Evolutionary conservation across 1,140 invertebrate genomes (phyloP).

Genomic region (Hylaeus anthracinus): DNA sequence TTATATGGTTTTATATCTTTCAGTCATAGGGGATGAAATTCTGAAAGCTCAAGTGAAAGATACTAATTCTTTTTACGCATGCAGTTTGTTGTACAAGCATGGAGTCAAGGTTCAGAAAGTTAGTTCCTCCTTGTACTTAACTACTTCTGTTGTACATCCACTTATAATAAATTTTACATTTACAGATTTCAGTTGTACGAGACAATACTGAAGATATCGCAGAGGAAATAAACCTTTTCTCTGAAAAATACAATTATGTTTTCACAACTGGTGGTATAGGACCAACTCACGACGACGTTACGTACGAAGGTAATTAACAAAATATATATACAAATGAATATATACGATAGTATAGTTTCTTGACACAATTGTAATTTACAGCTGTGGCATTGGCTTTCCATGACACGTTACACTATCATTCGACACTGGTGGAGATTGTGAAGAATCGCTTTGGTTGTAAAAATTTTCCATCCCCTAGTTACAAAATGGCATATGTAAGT

Average conservation of each 20-base stretch:
- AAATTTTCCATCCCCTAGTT: slow-evolving; percentile 75
- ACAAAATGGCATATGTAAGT: slow-evolving; percentile 80
- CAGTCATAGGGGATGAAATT: slow-evolving; percentile 92
- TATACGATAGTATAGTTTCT: not conserved
- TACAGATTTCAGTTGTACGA: slow-evolving; percentile 85
- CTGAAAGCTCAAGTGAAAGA: slow-evolving; percentile 90
- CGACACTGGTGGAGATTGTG: slow-evolving; percentile 84
- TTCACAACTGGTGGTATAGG: slow-evolving; percentile 91
- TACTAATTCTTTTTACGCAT: slow-evolving; percentile 88
- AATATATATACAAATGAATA: not conserved
- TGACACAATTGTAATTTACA: slow-evolving; percentile 49
- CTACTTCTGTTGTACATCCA: not conserved
- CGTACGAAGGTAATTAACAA: slow-evolving; percentile 85
- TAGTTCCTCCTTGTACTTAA: slow-evolving; percentile 38
- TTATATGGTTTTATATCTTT: slow-evolving; percentile 47
- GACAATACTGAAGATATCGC: slow-evolving; percentile 88
- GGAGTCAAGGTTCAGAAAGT: slow-evolving; percentile 86
- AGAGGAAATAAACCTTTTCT: slow-evolving; percentile 85
- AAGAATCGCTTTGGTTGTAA: slow-evolving; percentile 75
- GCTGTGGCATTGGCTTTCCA: slow-evolving; percentile 87
- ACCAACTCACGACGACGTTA: slow-evolving; percentile 93
- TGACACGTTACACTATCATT: slow-evolving; percentile 82
- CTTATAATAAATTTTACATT: slow-evolving; percentile 33
- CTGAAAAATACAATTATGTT: slow-evolving; percentile 84
- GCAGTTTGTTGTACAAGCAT: slow-evolving; percentile 84